A percentile compares a stretch with the other conserved stretches of the same genome.
phyloP scores from a whole-genome alignment of 1,140 invertebrate genomes.

The Spodoptera litura region DNA sequence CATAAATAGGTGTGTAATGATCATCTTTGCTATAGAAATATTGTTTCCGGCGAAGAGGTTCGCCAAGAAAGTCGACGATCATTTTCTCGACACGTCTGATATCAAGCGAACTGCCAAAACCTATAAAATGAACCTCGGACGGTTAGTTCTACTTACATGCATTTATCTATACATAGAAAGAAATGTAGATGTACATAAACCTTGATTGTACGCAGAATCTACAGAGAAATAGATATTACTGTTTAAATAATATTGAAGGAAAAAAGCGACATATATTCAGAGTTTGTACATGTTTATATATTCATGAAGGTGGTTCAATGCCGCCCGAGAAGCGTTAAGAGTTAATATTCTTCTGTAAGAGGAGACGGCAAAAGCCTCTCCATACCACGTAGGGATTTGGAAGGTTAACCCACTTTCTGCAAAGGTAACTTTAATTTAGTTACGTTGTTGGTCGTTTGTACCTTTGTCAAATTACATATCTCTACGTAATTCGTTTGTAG shows the following conservation, averaged over 20 bases:
- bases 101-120: slow-evolving; percentile 12
- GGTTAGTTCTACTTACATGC: not conserved
- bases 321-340: slow-evolving; percentile 42
- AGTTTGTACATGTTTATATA: slow-evolving; percentile 42
- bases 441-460: slow-evolving; percentile 51
- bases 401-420: slow-evolving; percentile 52
- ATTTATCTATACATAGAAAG: not conserved
- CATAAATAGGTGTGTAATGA: slow-evolving; percentile 28
- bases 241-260: too few species aligned
- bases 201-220: too few species aligned
- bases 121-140: slow-evolving; percentile 11
- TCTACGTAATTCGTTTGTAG: slow-evolving; percentile 38
- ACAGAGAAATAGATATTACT: too few species aligned
- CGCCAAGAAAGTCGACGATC: slow-evolving; percentile 25
- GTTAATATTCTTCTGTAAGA: slow-evolving; percentile 51
- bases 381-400: slow-evolving; percentile 46
- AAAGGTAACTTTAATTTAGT: slow-evolving; percentile 51
- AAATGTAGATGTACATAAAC: too few species aligned
- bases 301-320: slow-evolving; percentile 46
- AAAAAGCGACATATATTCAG: not conserved
- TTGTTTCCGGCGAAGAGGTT: slow-evolving; percentile 7
- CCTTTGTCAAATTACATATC: slow-evolving; percentile 53
- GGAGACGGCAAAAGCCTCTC: slow-evolving; percentile 44
- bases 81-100: slow-evolving; percentile 23
- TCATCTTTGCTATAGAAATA: slow-evolving; percentile 27